Base-by-base conservation (phyloP, 2,888 invertebrate species). In the Diplazon laetatorius region DNA sequence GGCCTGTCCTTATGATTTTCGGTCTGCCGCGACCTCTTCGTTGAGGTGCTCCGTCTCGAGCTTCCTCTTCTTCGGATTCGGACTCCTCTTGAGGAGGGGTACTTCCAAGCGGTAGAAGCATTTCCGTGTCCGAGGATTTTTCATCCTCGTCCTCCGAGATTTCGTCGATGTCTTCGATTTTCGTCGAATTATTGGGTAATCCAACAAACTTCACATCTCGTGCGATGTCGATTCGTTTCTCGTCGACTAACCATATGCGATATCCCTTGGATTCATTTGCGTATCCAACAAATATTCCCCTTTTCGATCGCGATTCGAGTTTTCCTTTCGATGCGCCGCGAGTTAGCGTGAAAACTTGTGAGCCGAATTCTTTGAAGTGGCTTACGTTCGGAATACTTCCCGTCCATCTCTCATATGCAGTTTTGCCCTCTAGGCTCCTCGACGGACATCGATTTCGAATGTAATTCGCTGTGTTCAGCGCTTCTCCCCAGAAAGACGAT, bases 401-500 rank as follows among this genome's bases (percentile, higher is more conserved):
- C 62, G 60, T 68, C 76, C 83, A 76, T 14, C 14, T 42, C 46
- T 84, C 84, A 59, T 48, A 81, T 5, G 85, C 66, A 0, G 82
- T 84, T 35, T 73, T 77, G 1, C 72, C 77, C n/a, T 52, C 44
- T 6, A 57, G 55, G 1, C 70, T 68, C 2, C 46, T 80, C 8
- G 84, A 83, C 14, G 82, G 80, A 35, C 82, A 68, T 25, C 86
- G 57, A 63, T 89, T 89, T 8, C 80, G 70, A 9, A 86, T 63
- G 62, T 85, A 87, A n/a, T 83, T 81, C 1, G 85, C 81, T 8
- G 82, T 85, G 4, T 74, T 74, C 20, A 85, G 63, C 0, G 87
- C 87, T 73, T 87, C 86, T 1, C 83, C 84, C 86, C 87, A 89
- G 39, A 87, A 83, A 9, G 62, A 57, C 6, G 81, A 42, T 6